Evolutionary conservation across 2,888 invertebrate genomes (phyloP).

Genomic region (Synanthedon formicaeformis): DNA sequence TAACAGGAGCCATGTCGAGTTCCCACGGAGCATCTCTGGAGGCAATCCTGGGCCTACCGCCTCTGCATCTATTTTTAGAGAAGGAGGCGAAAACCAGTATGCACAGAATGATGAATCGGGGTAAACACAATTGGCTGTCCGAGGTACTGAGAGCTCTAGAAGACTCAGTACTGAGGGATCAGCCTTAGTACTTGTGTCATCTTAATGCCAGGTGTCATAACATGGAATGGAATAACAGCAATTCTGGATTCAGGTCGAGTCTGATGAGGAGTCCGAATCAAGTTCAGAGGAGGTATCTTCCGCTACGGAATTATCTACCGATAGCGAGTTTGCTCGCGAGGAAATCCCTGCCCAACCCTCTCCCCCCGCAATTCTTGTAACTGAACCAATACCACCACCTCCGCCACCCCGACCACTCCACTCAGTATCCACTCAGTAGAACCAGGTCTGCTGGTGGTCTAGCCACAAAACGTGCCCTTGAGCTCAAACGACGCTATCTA

Average conservation of each 20-base stretch:
- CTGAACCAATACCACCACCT: slow-evolving; percentile 84
- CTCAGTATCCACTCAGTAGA: slow-evolving; percentile 84
- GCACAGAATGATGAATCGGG: too few relatives aligned
- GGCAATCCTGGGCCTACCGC: too few relatives aligned
- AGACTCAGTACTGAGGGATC: too few relatives aligned
- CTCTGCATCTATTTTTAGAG: too few relatives aligned
- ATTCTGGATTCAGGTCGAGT: slow-evolving; percentile 46
- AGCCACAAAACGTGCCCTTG: slow-evolving; percentile 87
- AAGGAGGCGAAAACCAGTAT: too few relatives aligned
- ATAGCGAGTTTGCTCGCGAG: slow-evolving; percentile 92
- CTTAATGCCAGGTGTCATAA: too few relatives aligned
- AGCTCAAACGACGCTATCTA: slow-evolving; percentile 87
- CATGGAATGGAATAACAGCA: too few relatives aligned
- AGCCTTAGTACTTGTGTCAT: too few relatives aligned
- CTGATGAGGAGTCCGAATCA: slow-evolving; percentile 71
- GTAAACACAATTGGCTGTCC: too few relatives aligned
- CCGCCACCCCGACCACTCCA: slow-evolving; percentile 56
- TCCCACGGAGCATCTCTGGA: too few relatives aligned
- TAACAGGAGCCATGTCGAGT: too few relatives aligned
- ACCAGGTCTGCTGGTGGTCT: slow-evolving; percentile 90
- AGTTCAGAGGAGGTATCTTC: slow-evolving; percentile 84
- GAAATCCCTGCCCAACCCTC: slow-evolving; percentile 77
- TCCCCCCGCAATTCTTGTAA: slow-evolving; percentile 81
- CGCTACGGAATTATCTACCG: slow-evolving; percentile 92
- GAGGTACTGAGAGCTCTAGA: too few relatives aligned